These are phyloP conservation scores for Cromileptes altivelis DNA, from an alignment of 2,113 vertebrate genomes.

Conservation along the genomic window DNA sequence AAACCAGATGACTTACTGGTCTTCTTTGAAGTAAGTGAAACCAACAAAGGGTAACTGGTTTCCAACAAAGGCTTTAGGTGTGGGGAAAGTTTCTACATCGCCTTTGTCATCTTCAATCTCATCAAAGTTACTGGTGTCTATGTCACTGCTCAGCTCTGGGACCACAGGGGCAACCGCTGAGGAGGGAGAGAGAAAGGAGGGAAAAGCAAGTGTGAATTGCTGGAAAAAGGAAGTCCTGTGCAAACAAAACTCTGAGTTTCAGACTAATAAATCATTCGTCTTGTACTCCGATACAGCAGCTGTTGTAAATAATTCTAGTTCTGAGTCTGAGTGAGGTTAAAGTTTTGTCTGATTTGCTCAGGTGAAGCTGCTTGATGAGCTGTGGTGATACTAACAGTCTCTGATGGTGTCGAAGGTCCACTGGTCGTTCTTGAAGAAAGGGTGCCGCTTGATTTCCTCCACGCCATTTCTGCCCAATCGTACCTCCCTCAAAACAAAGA, in stretches of 20 bases:
- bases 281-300: neutral
- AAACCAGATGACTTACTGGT: conserved; percentile 88
- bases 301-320: neutral
- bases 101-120: conserved; percentile 98
- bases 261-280: neutral
- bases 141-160: conserved; percentile 97
- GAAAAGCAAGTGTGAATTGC: conserved; percentile 12
- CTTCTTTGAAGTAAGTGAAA: conserved; percentile 98
- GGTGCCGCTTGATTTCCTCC: conserved; percentile 97
- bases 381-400: conserved; percentile 90
- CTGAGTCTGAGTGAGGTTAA: neutral
- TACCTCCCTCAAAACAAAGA: conserved; percentile 91
- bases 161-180: conserved; percentile 96
- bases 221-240: conserved; percentile 22
- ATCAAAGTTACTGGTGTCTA: conserved; percentile 99
- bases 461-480: conserved; percentile 96
- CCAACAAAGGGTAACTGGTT: conserved; percentile 99
- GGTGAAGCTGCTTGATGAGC: neutral
- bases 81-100: conserved; percentile 96
- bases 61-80: conserved; percentile 97
- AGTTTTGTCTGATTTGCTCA: neutral
- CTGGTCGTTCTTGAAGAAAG: conserved; percentile 98
- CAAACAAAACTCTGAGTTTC: conserved; percentile 15
- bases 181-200: neutral
- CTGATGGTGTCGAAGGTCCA: conserved; percentile 98